Percentiles rank a stretch among this genome's conserved stretches.
Conservation (phyloP, 2,888 invertebrate genomes). For the Calliphora vomitoria region DNA sequence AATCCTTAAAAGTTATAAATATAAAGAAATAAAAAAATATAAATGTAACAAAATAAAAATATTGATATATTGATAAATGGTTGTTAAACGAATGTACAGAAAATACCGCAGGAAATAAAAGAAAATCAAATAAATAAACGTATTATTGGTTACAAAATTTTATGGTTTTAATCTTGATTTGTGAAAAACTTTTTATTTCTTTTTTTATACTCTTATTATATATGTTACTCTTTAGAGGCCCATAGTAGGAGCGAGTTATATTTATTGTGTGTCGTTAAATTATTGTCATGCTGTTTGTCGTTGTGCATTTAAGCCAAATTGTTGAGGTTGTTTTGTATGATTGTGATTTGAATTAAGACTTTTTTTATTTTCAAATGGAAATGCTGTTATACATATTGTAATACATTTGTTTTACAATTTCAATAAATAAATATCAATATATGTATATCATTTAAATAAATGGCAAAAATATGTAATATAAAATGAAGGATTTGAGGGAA, state of each 20-base stretch:
- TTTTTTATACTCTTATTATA: background rate
- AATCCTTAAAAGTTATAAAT: conserved; percentile 27
- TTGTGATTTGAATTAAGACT: too few relatives aligned
- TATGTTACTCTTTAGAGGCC: background rate
- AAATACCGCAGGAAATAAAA: background rate
- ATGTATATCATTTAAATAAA: too few relatives aligned
- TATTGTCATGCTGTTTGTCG: background rate
- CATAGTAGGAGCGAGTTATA: background rate
- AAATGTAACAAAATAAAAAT: background rate
- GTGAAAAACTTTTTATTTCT: background rate
- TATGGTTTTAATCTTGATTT: conserved; percentile 47
- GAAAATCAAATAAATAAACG: conserved; percentile 21
- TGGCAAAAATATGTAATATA: too few relatives aligned
- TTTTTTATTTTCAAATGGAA: background rate
- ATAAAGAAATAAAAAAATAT: background rate
- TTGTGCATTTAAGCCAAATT: background rate
- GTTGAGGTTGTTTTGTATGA: background rate
- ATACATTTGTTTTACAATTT: background rate
- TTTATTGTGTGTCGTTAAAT: background rate
- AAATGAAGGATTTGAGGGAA: background rate
- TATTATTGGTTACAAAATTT: conserved; percentile 36
- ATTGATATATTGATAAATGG: background rate
- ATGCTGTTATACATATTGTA: background rate
- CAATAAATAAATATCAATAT: background rate
- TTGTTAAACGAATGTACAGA: too few relatives aligned